Evolutionary conservation across 2,888 invertebrate genomes (phyloP).

Genomic region (Hypsopygia costalis): DNA sequence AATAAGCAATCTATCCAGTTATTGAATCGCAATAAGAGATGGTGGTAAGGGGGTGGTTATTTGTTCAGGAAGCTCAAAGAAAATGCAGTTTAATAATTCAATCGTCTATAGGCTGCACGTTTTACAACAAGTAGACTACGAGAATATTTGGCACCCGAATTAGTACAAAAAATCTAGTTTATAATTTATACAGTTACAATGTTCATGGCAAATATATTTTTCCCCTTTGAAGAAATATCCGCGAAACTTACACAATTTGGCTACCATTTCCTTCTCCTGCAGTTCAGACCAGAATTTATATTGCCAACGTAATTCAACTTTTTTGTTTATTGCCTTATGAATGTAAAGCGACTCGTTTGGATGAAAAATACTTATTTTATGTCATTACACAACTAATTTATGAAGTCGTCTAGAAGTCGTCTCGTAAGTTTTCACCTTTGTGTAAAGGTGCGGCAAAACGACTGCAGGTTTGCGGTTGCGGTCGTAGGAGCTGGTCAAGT

Average conservation of each 20-base stretch:
- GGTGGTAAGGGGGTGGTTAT: too few species aligned
- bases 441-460: neutral
- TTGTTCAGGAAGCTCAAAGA: too few species aligned
- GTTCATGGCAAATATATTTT: too few species aligned
- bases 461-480: neutral
- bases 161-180: too few species aligned
- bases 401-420: constrained; percentile 3
- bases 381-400: constrained; percentile 1
- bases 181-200: too few species aligned
- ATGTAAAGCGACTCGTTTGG: constrained; percentile 19
- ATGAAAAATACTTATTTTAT: constrained; percentile 11
- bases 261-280: constrained; percentile 14
- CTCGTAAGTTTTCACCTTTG: neutral
- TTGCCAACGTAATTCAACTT: constrained; percentile 27
- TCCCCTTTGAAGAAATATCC: neutral
- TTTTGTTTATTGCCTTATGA: constrained; percentile 34
- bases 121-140: too few species aligned
- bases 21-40: too few species aligned
- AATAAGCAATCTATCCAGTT: too few species aligned
- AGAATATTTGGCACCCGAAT: too few species aligned
- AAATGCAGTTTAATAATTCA: too few species aligned
- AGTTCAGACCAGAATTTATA: constrained; percentile 27
- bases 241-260: neutral
- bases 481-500: neutral
- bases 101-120: too few species aligned